These are phyloP conservation scores for Microctonus brassicae DNA, from an alignment of 2,888 invertebrate genomes.

Conservation along the genomic window DNA sequence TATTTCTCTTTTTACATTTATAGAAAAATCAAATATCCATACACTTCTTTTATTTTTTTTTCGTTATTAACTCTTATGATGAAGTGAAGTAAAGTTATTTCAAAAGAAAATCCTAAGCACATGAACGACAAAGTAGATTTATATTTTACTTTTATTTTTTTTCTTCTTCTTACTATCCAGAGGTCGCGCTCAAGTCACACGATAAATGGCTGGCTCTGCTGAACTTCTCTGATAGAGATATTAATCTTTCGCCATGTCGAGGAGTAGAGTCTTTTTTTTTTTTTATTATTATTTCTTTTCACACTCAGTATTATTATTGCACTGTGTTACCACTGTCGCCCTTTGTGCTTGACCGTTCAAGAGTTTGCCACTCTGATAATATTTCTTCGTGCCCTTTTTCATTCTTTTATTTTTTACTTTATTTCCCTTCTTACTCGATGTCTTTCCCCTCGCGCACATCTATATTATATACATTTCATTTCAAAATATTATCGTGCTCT, in stretches of 20 bases:
- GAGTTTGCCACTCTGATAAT: slow-evolving; percentile 28
- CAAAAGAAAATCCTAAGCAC: too few species aligned
- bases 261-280: slow-evolving; percentile 3
- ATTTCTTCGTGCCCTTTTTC: slow-evolving; percentile 33
- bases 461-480: slow-evolving; percentile 35
- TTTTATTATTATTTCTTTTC: too few species aligned
- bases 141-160: not conserved
- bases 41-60: too few species aligned
- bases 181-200: slow-evolving; percentile 44
- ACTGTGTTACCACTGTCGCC: not conserved
- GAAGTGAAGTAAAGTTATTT: slow-evolving; percentile 57
- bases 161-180: slow-evolving; percentile 28
- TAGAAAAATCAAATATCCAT: not conserved
- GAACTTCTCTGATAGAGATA: slow-evolving; percentile 66
- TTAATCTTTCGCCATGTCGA: slow-evolving; percentile 61
- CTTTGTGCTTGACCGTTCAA: slow-evolving; percentile 42
- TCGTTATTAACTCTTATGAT: not conserved
- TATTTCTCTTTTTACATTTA: not conserved
- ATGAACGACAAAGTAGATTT: too few species aligned
- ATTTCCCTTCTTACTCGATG: slow-evolving; percentile 9
- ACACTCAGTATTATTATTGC: not conserved
- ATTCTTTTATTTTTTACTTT: slow-evolving; percentile 10
- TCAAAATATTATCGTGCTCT: slow-evolving; percentile 33
- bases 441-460: slow-evolving; percentile 15
- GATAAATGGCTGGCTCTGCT: slow-evolving; percentile 62